These are phyloP conservation scores for Myotis planiceps DNA, from an alignment of 2,797 vertebrate genomes.

Conservation along the genomic window DNA sequence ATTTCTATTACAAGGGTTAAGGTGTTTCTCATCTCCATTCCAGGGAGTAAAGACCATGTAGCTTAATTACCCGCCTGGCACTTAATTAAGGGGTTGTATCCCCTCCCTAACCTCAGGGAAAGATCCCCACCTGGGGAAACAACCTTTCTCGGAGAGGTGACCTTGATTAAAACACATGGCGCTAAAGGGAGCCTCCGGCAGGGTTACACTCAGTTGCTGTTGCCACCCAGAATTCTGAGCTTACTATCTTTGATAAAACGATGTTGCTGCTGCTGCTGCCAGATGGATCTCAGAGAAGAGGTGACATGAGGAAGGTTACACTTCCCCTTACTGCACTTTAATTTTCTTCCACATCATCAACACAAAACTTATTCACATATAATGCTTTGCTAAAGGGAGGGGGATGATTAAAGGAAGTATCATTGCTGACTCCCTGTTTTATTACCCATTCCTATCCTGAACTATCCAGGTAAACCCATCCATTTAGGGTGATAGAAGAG, in stretches of 20 bases:
- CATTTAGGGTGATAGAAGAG: neutral
- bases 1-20: too few species aligned
- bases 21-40: too few species aligned
- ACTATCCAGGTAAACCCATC: neutral
- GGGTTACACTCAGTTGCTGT: neutral
- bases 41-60: too few species aligned
- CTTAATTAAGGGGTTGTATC: too few species aligned
- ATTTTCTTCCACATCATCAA: slow-evolving; percentile 12
- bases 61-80: too few species aligned
- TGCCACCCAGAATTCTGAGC: neutral
- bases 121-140: too few species aligned
- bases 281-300: neutral
- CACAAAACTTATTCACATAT: neutral
- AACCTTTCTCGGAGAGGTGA: too few species aligned
- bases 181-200: too few species aligned
- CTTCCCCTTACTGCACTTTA: neutral
- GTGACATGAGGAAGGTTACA: neutral
- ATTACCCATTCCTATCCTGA: neutral
- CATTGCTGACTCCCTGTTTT: neutral
- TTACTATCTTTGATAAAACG: neutral
- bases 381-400: neutral
- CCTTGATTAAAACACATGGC: too few species aligned
- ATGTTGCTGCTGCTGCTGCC: neutral
- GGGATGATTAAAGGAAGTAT: neutral
- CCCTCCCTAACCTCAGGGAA: too few species aligned